phyloP scores from a whole-genome alignment of 2,113 vertebrate genomes.

The Monopterus albus region DNA sequence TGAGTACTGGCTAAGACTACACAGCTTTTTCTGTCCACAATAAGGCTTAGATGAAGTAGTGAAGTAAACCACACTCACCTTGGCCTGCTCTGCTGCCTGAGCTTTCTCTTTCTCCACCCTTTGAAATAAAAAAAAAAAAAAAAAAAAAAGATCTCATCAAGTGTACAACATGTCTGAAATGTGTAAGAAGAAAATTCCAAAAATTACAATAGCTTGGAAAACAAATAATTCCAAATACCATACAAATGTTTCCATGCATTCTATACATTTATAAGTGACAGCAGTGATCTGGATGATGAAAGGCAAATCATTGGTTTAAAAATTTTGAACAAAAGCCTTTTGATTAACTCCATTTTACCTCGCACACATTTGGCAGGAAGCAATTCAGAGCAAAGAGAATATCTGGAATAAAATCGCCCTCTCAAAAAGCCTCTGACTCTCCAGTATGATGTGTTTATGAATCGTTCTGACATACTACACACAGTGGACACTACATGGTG shows the following conservation, averaged over 20 bases:
- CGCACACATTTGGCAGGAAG: neutral
- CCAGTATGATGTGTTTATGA: neutral
- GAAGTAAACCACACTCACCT: constrained; percentile 82
- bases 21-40: too few relatives aligned
- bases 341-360: neutral
- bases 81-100: constrained; percentile 94
- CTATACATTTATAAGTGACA: neutral
- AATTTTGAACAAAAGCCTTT: neutral
- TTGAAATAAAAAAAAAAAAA: constrained; percentile 37
- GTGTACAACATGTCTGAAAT: neutral
- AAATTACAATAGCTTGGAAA: too few relatives aligned
- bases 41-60: too few relatives aligned
- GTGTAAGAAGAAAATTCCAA: too few relatives aligned
- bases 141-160: neutral
- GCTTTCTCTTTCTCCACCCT: constrained; percentile 99
- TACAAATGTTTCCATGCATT: neutral
- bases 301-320: neutral
- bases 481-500: neutral
- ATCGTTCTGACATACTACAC: neutral
- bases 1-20: too few relatives aligned
- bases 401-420: neutral
- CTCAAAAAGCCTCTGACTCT: neutral
- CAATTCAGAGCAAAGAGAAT: too few relatives aligned
- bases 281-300: neutral
- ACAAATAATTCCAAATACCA: neutral